A percentile compares a stretch with the other conserved stretches of the same genome.
Conservation (phyloP, 1,140 invertebrate genomes). For the Pogonognathellus flavescens region DNA sequence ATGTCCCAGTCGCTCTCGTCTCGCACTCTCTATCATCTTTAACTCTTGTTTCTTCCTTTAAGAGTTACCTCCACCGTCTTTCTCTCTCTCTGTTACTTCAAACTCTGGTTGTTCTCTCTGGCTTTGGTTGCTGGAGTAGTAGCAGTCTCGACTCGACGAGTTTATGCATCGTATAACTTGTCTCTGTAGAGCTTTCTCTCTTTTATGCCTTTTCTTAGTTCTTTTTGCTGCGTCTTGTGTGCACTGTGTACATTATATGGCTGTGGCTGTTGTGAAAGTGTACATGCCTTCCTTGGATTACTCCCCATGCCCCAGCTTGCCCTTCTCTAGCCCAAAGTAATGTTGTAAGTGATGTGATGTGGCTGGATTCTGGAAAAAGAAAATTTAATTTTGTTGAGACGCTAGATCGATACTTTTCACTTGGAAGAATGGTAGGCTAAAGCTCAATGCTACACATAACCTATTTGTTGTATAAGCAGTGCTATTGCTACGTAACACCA, state of each 20-base stretch:
- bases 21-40: no score
- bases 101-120: background rate
- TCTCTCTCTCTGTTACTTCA: background rate
- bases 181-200: slow-evolving; percentile 21
- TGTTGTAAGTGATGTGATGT: slow-evolving; percentile 48
- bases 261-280: background rate
- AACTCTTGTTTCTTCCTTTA: background rate
- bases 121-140: background rate
- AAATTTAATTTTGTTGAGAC: slow-evolving; percentile 47
- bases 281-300: background rate
- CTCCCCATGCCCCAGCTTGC: slow-evolving; percentile 38
- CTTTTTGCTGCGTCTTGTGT: background rate
- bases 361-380: slow-evolving; percentile 49
- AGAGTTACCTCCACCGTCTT: background rate
- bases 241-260: background rate
- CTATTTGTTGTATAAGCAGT: slow-evolving; percentile 16
- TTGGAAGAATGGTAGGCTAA: slow-evolving; percentile 36
- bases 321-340: slow-evolving; percentile 41
- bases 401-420: slow-evolving; percentile 46
- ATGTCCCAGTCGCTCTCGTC: no score
- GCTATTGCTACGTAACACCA: background rate
- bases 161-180: slow-evolving; percentile 43
- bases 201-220: slow-evolving; percentile 22
- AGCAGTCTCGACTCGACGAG: background rate
- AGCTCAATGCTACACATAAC: slow-evolving; percentile 42